Evolutionary conservation across 1,140 invertebrate genomes (phyloP), one percentile per base, ranked within the genome.

Genomic region (Cotesia typhae): DNA sequence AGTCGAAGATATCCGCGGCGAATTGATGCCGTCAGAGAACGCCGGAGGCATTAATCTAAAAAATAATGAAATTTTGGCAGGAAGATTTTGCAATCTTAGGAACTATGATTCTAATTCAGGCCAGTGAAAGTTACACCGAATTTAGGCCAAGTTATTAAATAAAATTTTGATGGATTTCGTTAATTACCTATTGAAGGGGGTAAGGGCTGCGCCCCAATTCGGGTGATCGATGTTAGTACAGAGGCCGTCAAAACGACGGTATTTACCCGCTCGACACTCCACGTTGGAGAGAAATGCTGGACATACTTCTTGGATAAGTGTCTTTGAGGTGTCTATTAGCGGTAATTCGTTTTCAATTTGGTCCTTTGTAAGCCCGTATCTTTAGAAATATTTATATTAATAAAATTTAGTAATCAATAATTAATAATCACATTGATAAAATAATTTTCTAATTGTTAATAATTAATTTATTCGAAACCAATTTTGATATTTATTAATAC

Each of bases 141-240:
- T 47, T 47, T 7, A 47, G 41, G 3, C 28, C 28, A 28, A 28
- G 28, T 28, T 28, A 3, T 28, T 28, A 28, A 28, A 20, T 37
- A 36, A 17, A 51, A 38, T 61, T 20, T 41, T 60, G 4, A 4
- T n/a, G 7, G 47, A 47, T 4, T 20, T 59, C 14, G 9, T 52
- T 14, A 20, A 37, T 82, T 87, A 93, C 92, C 94, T 92, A 74
- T 92, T 91, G 85, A 95, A 96, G 1, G 95, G 93, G 9, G 94
- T 91, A 78, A 93, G 91, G 0, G 92, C 90, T n/a, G 94, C 91
- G 0, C 96, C 96, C 95, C 96, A 97, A 0, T 93, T 93, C 0
- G 96, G 96, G 87, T 97, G 91, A 57, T 94, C 89, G 52, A 97
- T 86, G 82, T 98, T 99, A 72, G 96, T 98, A 85, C 96, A 98